Evolutionary conservation across 2,888 invertebrate species (phyloP), one percentile per base, ranked within the genome.

Genomic region (Dinocampus coccinellae): DNA sequence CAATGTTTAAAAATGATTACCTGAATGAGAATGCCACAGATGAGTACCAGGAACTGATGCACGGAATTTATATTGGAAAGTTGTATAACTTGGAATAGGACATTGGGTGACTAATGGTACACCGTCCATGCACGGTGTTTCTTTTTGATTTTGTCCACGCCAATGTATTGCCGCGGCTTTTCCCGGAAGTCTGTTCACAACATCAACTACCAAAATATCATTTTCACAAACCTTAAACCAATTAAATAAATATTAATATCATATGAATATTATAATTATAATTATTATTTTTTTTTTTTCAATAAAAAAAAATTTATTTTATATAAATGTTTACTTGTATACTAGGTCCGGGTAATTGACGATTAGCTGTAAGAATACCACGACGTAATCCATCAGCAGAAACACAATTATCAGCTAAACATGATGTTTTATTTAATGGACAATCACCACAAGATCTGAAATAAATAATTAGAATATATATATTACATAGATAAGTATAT

Each of bases 61-160:
- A 55, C 91, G 89, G 81, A 94, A 94, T 73, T 92, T 91, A 81
- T 94, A 94, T 81, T 92, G 92, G 81, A 92, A 94, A 0, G 90
- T 91, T 1, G 92, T 90, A 73, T 91, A 92, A 79, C 92, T 92
- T 0, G 89, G 87, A 76, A 94, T 92, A 0, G 94, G 93, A 78
- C 94, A 94, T 82, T 94, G 94, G 0, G 93, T 93, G n/a, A 94
- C 89, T 90, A 93, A 91, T 0, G 94, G 92, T 3, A 92, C 92
- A 1, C 94, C 94, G 78, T 94, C 94, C 93, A 94, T 93, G 80
- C 90, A 92, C 0, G 93, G 93, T 2, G 92, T 91, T 33, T 90
- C 90, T 79, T 89, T 87, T 85, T 91, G 91, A 79, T 89, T 81
- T 68, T 89, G 85, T 0, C 95, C 95, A 81, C 94, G 92, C 94